Evolutionary conservation across 2,888 invertebrate genomes (phyloP), one percentile per base, ranked within the genome.

Genomic region (Gisinianus flammeolus): DNA sequence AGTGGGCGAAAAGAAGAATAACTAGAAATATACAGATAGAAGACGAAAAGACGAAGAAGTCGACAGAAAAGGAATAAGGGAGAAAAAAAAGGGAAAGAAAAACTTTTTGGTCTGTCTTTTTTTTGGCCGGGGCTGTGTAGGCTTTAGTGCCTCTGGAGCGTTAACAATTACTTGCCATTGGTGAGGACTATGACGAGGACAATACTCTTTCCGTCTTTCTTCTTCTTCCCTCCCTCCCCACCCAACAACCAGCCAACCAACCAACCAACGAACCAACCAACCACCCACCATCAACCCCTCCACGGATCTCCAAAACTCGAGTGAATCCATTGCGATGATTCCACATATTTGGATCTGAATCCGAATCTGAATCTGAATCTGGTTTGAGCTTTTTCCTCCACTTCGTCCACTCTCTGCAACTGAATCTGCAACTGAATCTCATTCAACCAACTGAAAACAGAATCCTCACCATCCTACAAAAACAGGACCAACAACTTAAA

Each of bases 81-180:
- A 66, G 8, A 22, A 31, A 62, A 62, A n/a, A 26, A 26, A n/a
- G 24, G n/a, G 35, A 68, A 4, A 33, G 68, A 68, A 62, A 3
- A 62, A 62, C 26, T 44, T 44, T 5, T 35, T 35, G 12, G 35
- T 35, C 35, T 44, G 44, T 44, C 19, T 44, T 12, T 44, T 1
- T 44, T 12, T 44, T 44, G 2, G 44, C 19, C 16, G 12, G 19
- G 44, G 44, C 26, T 62, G 44, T 44, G 44, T 44, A 44, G 44
- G 44, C 26, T 62, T 62, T 26, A 26, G 22, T 22, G 12, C 31
- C 56, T 56, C 56, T 33, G 58, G 28, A 72, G 72, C 72, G 72
- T 72, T 72, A 72, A 72, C 72, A 72, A 72, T 72, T 56, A 72
- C 72, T 62, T n/a, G 28, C 62, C 62, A 28, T 62, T 62, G 62